These are phyloP conservation scores for Ctenopoma kingsleyae DNA, from an alignment of 2,797 vertebrate species.

Conservation along the genomic window DNA sequence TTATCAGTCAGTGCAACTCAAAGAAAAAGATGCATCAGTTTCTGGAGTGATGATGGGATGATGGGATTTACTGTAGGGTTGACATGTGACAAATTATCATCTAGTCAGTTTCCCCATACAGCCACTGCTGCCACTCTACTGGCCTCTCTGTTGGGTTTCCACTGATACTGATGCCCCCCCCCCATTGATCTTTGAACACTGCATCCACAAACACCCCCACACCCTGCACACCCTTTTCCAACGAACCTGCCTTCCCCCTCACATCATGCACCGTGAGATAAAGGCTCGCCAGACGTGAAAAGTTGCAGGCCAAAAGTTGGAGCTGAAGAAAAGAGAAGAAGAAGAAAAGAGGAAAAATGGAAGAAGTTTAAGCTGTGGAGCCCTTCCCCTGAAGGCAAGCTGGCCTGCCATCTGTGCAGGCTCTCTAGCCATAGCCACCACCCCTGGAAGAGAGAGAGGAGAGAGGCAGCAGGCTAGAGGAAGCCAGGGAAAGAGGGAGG, in stretches of 20 bases:
- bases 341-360: conserved; percentile 78
- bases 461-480: conserved; percentile 54
- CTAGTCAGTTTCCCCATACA: conserved; percentile 34
- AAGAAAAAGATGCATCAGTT: conserved; percentile 22
- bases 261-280: conserved; percentile 83
- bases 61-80: conserved; percentile 29
- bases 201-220: conserved; percentile 38
- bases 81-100: conserved; percentile 54
- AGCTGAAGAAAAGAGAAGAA: conserved; percentile 78
- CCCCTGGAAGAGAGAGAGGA: conserved; percentile 79
- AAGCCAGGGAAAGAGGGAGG: conserved; percentile 67
- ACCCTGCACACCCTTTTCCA: conserved; percentile 23
- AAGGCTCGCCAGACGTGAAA: conserved; percentile 83
- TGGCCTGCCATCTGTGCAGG: conserved; percentile 88
- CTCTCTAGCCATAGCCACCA: conserved; percentile 84
- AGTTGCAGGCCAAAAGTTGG: conserved; percentile 87
- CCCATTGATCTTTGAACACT: conserved; percentile 76
- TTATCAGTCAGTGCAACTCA: conserved; percentile 28
- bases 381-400: conserved; percentile 87
- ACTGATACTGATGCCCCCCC: conserved; percentile 79
- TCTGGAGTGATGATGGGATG: conserved; percentile 3
- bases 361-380: conserved; percentile 86
- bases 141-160: conserved; percentile 55
- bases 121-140: conserved; percentile 27
- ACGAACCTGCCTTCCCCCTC: conserved; percentile 68